A percentile compares a stretch with the other conserved stretches of the same genome.
Evolutionary conservation across 2,113 vertebrate genomes (phyloP).

Genomic region (Otis tarda): DNA sequence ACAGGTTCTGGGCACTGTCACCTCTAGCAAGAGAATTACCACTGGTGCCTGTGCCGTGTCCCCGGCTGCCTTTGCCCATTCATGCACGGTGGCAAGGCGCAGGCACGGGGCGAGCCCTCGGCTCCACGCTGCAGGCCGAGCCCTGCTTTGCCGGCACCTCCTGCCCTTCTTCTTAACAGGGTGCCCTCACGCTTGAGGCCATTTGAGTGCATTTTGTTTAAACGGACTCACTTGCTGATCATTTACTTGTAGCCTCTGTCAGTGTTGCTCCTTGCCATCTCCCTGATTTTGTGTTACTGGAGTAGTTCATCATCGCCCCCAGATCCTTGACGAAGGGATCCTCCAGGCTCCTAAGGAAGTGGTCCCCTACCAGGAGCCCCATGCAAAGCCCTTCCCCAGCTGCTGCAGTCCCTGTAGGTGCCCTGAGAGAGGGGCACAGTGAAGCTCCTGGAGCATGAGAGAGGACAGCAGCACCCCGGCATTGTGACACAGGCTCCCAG

Average conservation of each 20-base stretch:
- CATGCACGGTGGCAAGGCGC: rapidly evolving
- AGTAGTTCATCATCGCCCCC: rapidly evolving
- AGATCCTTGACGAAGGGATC: neutral
- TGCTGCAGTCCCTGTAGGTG: neutral
- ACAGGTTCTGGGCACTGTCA: neutral
- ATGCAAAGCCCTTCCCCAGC: neutral
- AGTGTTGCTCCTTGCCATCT: neutral
- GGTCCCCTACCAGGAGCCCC: neutral
- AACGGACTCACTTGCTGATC: neutral
- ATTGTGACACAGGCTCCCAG: neutral
- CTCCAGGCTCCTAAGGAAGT: neutral
- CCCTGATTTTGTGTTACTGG: neutral
- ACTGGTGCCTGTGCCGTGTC: neutral
- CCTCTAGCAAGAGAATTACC: neutral
- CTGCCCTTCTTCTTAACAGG: neutral
- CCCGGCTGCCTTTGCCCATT: rapidly evolving
- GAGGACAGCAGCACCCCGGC: neutral
- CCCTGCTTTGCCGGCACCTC: neutral
- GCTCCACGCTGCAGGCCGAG: rapidly evolving
- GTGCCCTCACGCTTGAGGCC: neutral
- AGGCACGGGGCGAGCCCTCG: rapidly evolving
- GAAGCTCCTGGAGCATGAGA: neutral
- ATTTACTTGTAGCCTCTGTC: neutral
- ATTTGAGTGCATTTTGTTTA: neutral
- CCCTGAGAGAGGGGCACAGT: neutral